Evolutionary conservation across 2,797 vertebrate species (phyloP).

Genomic region (Sarcophilus harrisii): DNA sequence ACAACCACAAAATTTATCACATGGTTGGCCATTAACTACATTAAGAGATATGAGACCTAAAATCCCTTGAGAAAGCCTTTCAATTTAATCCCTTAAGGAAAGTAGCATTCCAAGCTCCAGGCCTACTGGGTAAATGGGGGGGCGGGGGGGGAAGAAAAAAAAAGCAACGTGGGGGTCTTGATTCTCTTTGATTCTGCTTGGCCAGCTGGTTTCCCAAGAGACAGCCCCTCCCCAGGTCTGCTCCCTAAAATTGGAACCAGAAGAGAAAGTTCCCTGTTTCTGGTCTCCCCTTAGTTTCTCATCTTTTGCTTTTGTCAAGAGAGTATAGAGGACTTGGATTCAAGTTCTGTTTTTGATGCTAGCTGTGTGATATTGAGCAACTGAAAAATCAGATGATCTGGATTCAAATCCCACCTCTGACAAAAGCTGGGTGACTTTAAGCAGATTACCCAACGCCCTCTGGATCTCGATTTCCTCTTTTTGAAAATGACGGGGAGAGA

Average conservation of each 20-base stretch:
- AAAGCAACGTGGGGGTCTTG: not conserved
- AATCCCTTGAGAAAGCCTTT: not conserved
- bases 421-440: not conserved
- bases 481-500: not conserved
- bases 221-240: no score
- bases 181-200: not conserved
- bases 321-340: not conserved
- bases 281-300: not conserved
- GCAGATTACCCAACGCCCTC: not conserved
- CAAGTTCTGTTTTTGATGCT: not conserved
- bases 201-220: not conserved
- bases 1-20: not conserved
- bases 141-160: no score
- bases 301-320: not conserved
- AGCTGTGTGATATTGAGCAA: no score
- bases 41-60: not conserved
- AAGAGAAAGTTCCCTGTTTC: not conserved
- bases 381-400: no score
- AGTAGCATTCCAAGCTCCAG: not conserved
- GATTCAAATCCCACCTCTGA: no score
- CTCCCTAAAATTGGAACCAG: not conserved
- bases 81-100: not conserved
- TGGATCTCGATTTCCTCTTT: not conserved
- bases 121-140: not conserved
- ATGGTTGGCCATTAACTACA: not conserved